Conservation (phyloP, 1,140 invertebrate genomes). For the Asobara japonica region DNA sequence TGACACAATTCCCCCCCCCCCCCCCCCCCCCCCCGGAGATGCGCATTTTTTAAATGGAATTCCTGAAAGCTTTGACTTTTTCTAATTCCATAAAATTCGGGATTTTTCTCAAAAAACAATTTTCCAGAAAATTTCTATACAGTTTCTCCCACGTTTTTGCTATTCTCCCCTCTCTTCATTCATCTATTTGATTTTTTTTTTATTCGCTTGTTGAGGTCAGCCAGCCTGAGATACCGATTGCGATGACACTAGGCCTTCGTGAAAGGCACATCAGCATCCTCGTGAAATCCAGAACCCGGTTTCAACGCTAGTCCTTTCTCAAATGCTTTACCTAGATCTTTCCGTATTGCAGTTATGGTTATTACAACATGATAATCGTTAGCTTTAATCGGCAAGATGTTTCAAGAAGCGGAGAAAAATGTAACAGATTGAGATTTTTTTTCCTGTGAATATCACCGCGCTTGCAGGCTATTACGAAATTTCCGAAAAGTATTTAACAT, state of each 20-base stretch:
- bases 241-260: constrained; percentile 28
- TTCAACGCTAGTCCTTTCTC: constrained; percentile 27
- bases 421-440: not conserved
- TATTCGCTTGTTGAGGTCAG: not conserved
- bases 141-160: too few species aligned
- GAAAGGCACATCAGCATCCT: constrained; percentile 33
- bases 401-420: not conserved
- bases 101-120: too few species aligned
- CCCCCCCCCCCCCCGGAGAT: too few species aligned
- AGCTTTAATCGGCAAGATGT: not conserved
- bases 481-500: too few species aligned
- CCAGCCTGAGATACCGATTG: constrained; percentile 7
- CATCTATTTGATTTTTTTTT: not conserved
- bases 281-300: constrained; percentile 30
- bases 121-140: too few species aligned
- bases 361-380: constrained; percentile 3
- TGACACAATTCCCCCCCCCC: too few species aligned
- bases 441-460: not conserved
- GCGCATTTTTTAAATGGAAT: too few species aligned
- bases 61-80: too few species aligned
- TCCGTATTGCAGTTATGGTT: not conserved
- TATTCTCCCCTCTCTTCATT: too few species aligned
- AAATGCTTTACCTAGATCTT: constrained; percentile 24
- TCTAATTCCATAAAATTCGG: too few species aligned
- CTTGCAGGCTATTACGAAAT: not conserved